A percentile compares a stretch with the other conserved stretches of the same genome.
Conservation (phyloP, 2,797 vertebrate species). For the Anas acuta region DNA sequence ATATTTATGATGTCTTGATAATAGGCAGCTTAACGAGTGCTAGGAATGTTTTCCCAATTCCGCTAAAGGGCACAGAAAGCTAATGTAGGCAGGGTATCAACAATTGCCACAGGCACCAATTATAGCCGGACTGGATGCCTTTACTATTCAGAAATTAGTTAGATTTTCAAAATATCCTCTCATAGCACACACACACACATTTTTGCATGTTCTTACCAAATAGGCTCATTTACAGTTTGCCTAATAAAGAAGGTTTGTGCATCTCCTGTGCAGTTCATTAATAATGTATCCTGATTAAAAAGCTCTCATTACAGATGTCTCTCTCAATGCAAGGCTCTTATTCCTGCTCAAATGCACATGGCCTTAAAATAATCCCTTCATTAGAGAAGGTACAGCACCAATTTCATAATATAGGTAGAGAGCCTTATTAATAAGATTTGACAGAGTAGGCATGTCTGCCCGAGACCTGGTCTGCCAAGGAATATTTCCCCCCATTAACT, state of each 20-base stretch:
- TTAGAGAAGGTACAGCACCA: background rate
- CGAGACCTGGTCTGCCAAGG: background rate
- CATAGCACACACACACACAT: constrained; percentile 2
- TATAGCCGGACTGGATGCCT: constrained; percentile 47
- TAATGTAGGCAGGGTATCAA: constrained; percentile 55
- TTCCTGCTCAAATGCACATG: background rate
- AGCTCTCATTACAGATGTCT: constrained; percentile 25
- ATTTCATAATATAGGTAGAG: background rate
- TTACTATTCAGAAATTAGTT: constrained; percentile 47
- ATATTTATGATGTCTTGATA: constrained; percentile 71
- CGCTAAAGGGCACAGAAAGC: constrained; percentile 57
- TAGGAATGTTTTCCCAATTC: constrained; percentile 56
- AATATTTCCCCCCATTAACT: constrained; percentile 15
- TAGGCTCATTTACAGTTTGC: constrained; percentile 35
- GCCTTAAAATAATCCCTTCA: constrained; percentile 33
- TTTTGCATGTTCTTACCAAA: constrained; percentile 44
- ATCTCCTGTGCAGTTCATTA: constrained; percentile 45
- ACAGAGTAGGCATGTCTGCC: background rate
- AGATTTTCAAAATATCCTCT: constrained; percentile 62
- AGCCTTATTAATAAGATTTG: background rate
- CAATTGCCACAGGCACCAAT: constrained; percentile 67
- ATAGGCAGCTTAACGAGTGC: constrained; percentile 66
- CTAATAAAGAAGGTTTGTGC: constrained; percentile 35
- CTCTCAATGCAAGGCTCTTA: background rate
- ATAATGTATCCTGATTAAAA: constrained; percentile 58